phyloP scores from a whole-genome alignment of 2,113 vertebrate genomes.

The Phalacrocorax brasilianus region DNA sequence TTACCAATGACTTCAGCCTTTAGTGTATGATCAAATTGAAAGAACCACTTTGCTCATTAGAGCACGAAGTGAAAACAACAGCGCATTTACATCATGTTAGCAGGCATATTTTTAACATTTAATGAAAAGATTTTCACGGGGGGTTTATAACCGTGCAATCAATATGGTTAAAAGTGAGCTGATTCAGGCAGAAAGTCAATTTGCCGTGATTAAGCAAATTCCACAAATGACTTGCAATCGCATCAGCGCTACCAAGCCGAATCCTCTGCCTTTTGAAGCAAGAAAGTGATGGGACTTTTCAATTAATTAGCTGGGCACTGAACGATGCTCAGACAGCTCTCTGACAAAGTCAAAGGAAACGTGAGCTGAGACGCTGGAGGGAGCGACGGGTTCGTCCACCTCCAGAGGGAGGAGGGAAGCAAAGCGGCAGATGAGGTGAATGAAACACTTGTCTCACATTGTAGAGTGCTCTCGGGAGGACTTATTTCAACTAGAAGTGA shows the following conservation, averaged over 20 bases:
- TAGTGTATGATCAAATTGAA: not conserved
- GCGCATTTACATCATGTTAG: not conserved
- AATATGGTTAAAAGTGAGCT: constrained; percentile 6
- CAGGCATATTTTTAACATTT: not conserved
- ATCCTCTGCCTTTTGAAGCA: not conserved
- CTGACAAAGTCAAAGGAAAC: not conserved
- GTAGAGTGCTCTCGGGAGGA: accelerated
- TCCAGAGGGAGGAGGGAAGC: not conserved
- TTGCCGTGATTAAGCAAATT: not conserved
- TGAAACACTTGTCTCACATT: not conserved
- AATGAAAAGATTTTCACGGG: not conserved
- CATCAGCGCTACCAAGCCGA: not conserved
- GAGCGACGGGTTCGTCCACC: not conserved
- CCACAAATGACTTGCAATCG: not conserved
- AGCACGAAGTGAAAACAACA: not conserved
- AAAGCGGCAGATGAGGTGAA: not conserved
- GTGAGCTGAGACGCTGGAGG: not conserved
- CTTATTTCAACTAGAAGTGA: not conserved
- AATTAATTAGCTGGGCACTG: not conserved
- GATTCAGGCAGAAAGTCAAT: constrained; percentile 46
- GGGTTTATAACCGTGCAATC: not conserved
- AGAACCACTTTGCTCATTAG: not conserved
- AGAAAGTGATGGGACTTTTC: not conserved
- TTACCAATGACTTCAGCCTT: not conserved
- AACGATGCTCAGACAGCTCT: not conserved